Conservation (phyloP, 2,888 invertebrate species). For the Choristoneura rosaceana region DNA sequence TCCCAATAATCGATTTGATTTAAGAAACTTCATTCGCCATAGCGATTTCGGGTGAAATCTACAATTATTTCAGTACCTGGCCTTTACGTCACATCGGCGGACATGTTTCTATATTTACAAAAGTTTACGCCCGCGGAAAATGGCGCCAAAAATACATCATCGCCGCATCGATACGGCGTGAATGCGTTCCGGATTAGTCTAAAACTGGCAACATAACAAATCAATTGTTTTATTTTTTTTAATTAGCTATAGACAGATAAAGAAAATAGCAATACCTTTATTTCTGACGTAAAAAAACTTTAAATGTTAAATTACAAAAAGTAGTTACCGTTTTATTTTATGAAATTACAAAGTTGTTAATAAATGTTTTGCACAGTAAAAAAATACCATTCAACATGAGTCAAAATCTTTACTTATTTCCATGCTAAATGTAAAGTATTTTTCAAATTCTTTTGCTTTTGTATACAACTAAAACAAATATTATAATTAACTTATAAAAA, state of each 20-base stretch:
- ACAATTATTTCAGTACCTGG: slow-evolving; percentile 44
- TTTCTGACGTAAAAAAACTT: no score
- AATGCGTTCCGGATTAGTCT: slow-evolving; percentile 57
- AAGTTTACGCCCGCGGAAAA: slow-evolving; percentile 51
- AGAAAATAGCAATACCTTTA: background rate
- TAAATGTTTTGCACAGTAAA: no score
- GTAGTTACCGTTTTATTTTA: no score
- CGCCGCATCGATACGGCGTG: slow-evolving; percentile 56
- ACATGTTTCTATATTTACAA: slow-evolving; percentile 51
- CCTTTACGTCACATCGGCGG: slow-evolving; percentile 40
- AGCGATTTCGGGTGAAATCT: slow-evolving; percentile 34
- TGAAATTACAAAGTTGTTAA: no score
- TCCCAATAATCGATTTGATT: slow-evolving; percentile 2
- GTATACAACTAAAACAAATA: background rate
- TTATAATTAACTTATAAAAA: background rate
- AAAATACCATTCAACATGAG: no score
- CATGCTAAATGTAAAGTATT: no score
- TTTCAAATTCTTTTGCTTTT: background rate
- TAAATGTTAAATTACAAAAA: no score
- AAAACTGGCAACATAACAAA: slow-evolving; percentile 44
- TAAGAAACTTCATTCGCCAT: slow-evolving; percentile 32
- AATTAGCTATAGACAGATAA: background rate
- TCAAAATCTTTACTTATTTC: no score
- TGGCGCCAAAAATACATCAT: slow-evolving; percentile 58
- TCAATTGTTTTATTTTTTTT: background rate